These are phyloP conservation scores for Erinaceus europaeus DNA, from an alignment of 2,113 vertebrate genomes.

Conservation along the genomic window DNA sequence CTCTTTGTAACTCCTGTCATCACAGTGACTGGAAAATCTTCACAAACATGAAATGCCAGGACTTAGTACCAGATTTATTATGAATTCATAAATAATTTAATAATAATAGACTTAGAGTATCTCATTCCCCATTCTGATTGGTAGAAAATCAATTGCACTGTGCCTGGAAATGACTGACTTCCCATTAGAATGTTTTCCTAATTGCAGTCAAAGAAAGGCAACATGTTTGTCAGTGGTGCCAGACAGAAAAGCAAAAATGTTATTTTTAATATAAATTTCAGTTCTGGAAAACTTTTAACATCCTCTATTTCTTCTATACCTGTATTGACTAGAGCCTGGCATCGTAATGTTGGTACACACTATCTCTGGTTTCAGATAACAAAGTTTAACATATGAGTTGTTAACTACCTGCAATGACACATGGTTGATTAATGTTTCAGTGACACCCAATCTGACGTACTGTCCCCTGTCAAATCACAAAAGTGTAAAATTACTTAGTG, in stretches of 20 bases:
- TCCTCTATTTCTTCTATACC: conserved; percentile 66
- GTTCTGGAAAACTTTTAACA: conserved; percentile 76
- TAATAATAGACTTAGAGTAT: conserved; percentile 82
- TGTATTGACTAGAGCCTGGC: conserved; percentile 67
- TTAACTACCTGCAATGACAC: conserved; percentile 57
- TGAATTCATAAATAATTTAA: conserved; percentile 85
- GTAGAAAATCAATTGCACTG: conserved; percentile 85
- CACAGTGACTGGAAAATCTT: conserved; percentile 64
- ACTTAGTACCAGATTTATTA: conserved; percentile 84
- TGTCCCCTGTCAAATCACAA: conserved; percentile 69
- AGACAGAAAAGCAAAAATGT: conserved; percentile 71
- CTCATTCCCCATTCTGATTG: conserved; percentile 86
- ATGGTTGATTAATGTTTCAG: conserved; percentile 52
- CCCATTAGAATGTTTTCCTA: conserved; percentile 84
- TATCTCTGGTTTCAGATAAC: conserved; percentile 69
- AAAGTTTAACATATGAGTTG: conserved; percentile 73
- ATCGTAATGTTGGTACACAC: conserved; percentile 68
- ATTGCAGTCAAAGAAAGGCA: conserved; percentile 82
- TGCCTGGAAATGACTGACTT: conserved; percentile 86
- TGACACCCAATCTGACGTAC: conserved; percentile 33
- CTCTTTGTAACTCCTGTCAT: conserved; percentile 44
- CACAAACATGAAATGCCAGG: conserved; percentile 78
- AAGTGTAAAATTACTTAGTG: conserved; percentile 71
- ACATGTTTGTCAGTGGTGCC: conserved; percentile 66
- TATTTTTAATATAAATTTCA: conserved; percentile 77